Percentiles rank a stretch among this genome's conserved stretches.
These are phyloP conservation scores for Anorthoa munda DNA, from an alignment of 2,888 invertebrate genomes.

Conservation along the genomic window DNA sequence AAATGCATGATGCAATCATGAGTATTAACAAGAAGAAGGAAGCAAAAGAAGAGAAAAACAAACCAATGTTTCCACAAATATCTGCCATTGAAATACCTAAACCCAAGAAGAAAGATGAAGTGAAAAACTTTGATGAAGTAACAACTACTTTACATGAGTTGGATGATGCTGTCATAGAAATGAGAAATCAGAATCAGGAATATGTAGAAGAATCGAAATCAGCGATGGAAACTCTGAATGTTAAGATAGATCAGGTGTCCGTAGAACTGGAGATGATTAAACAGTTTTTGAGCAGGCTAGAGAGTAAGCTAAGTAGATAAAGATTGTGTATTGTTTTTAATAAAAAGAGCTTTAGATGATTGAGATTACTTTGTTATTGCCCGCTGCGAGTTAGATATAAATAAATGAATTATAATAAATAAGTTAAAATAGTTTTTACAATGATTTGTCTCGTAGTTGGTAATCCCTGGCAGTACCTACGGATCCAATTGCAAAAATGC, in stretches of 20 bases:
- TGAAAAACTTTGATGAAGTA: conserved; percentile 74
- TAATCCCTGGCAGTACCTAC: no score
- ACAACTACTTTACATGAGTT: conserved; percentile 78
- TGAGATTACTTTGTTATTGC: neutral
- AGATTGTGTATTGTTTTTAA: conserved; percentile 22
- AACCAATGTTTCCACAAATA: conserved; percentile 49
- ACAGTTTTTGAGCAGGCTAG: conserved; percentile 79
- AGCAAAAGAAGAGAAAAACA: conserved; percentile 42
- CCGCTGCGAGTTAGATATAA: no score
- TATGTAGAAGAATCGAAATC: conserved; percentile 75
- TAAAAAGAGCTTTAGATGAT: conserved; percentile 24
- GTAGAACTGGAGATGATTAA: conserved; percentile 82
- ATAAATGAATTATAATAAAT: no score
- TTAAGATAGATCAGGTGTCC: conserved; percentile 84
- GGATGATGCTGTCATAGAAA: conserved; percentile 77
- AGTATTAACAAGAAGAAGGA: conserved; percentile 67
- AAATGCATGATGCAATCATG: conserved; percentile 83
- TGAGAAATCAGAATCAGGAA: conserved; percentile 77
- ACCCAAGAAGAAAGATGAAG: conserved; percentile 60
- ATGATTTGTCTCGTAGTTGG: no score
- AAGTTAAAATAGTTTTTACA: no score
- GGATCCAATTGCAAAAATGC: no score
- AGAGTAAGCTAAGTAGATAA: conserved; percentile 76
- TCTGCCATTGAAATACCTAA: conserved; percentile 44
- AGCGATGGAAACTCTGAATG: conserved; percentile 78